These are phyloP conservation scores for Xylocopa sonorina DNA, from an alignment of 1,140 invertebrate genomes.

Conservation along the genomic window DNA sequence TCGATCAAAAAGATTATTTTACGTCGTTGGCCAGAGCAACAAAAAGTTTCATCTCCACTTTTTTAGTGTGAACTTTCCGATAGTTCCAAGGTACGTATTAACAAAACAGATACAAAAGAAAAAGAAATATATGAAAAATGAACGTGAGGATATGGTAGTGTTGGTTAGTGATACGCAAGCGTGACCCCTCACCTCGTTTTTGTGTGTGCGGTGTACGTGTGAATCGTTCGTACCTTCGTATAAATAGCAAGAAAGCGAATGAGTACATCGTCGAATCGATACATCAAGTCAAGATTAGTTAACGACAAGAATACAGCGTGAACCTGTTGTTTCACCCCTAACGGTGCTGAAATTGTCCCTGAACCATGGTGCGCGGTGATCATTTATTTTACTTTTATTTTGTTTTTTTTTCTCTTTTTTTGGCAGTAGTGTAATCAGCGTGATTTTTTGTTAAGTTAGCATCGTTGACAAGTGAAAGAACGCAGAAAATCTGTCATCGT, in stretches of 20 bases:
- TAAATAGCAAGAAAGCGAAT: conserved; percentile 47
- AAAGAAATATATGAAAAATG: no score
- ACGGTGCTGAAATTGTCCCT: conserved; percentile 47
- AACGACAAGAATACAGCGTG: conserved; percentile 38
- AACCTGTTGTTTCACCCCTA: conserved; percentile 13
- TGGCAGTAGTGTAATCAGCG: conserved; percentile 40
- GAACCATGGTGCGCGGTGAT: conserved; percentile 51
- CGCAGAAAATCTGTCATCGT: conserved; percentile 26
- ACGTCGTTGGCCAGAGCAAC: neutral
- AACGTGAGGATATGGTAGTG: neutral
- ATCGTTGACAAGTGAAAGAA: neutral
- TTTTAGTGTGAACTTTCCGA: neutral
- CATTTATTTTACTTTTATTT: neutral
- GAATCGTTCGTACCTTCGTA: conserved; percentile 19
- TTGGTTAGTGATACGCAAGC: conserved; percentile 58
- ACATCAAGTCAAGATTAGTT: conserved; percentile 10
- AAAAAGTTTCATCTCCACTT: neutral
- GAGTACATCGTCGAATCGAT: neutral
- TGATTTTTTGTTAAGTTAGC: conserved; percentile 35
- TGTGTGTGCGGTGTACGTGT: conserved; percentile 41
- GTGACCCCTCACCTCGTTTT: conserved; percentile 47
- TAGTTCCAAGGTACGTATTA: neutral
- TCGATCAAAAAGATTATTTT: no score
- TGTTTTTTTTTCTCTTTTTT: neutral
- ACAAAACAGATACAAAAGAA: neutral